Conservation (phyloP, 2,888 invertebrate genomes). For the Cylloceria caligata region DNA sequence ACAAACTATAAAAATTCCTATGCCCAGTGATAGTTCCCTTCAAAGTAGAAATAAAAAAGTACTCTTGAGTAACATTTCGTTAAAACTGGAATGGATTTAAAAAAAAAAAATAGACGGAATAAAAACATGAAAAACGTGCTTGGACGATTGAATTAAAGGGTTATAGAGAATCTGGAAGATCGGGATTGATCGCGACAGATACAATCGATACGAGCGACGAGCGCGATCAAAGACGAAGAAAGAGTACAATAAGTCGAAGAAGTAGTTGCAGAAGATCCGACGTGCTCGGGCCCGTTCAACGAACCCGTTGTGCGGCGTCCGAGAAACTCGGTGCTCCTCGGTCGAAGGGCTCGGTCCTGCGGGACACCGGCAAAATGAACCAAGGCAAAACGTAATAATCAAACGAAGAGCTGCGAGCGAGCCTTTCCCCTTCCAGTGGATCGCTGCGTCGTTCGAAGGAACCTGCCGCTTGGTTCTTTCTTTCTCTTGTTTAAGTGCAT, state of each 20-base stretch:
- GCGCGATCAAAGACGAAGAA: constrained; percentile 41
- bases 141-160: background rate
- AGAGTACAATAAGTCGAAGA: constrained; percentile 47
- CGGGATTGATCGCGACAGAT: background rate
- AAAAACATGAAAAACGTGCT: background rate
- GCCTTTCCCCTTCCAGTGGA: constrained; percentile 55
- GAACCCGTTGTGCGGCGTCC: constrained; percentile 63
- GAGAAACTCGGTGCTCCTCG: constrained; percentile 30
- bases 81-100: too few species aligned
- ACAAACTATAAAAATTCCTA: too few species aligned
- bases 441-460: constrained; percentile 65
- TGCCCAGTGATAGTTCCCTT: too few species aligned
- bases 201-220: background rate
- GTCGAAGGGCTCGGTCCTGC: constrained; percentile 61
- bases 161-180: background rate
- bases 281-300: constrained; percentile 66
- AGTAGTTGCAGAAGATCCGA: constrained; percentile 49
- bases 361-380: constrained; percentile 73
- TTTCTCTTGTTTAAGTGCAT: constrained; percentile 4
- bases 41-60: too few species aligned
- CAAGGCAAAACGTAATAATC: constrained; percentile 74
- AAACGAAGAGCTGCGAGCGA: constrained; percentile 60
- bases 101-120: background rate
- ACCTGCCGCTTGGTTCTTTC: constrained; percentile 66
- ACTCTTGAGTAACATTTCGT: too few species aligned